Evolutionary conservation across 92 coral and sea anemone species (phyloP), one percentile per base, ranked within the genome.

Genomic region (Micromussa lordhowensis): DNA sequence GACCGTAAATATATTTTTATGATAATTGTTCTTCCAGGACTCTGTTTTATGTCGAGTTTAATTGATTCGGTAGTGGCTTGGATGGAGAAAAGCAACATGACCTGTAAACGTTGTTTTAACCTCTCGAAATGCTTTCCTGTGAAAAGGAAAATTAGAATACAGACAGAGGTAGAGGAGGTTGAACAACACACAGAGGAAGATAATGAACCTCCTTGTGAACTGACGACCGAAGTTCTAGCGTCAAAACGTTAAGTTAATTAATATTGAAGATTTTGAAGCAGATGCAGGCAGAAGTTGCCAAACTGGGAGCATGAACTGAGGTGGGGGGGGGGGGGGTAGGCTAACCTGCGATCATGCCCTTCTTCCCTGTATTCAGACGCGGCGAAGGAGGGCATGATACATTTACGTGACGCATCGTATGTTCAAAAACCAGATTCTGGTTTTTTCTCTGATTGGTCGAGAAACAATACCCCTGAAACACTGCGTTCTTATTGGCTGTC

Each of bases 21-120:
- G 26, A 44, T 86, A 66, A 61, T 10, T 15, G 53, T 86, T 68
- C 32, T 91, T 11, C 74, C 89, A 17, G 93, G 93, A 3, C 48
- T 91, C 68, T 86, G 84, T 30, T 87, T 86, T 14, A 36, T 91
- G 84, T 80, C 93, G 14, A 82, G 91, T 81, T 71, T 36, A 2
- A 88, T 91, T 38, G 86, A 91, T 51, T 74, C 93, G 26, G 49
- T 87, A 81, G 88, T 84, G 9, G 75, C 69, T 19, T 81, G 61
- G 63, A 14, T 86, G 54, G 93, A 91, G 8, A 91, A 81, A 64
- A 77, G 66, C 36, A 38, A 9, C 3, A 6, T 19, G 74, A 31
- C 66, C 35, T 21, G n/a, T 11, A 77, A 16, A 61, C 64, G 69
- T 6, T 35, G 18, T 74, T 84, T 55, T 24, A 17, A 9, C 35